phyloP scores from a whole-genome alignment of 2,113 vertebrate species.

The Paralichthys olivaceus region DNA sequence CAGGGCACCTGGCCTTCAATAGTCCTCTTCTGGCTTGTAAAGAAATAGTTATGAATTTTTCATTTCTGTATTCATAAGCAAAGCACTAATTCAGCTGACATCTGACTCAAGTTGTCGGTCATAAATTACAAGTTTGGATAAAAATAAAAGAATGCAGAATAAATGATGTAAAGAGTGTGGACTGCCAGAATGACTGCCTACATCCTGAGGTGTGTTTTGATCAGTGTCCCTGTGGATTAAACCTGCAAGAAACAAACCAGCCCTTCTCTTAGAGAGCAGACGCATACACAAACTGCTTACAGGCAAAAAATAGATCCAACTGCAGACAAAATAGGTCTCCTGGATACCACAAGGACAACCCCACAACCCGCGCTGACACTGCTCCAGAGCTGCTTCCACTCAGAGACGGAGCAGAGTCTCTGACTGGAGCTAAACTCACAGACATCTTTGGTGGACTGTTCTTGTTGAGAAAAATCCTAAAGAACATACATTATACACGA shows the following conservation, averaged over 20 bases:
- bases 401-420: constrained; percentile 27
- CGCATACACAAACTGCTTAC: constrained; percentile 11
- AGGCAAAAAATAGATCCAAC: constrained; percentile 65
- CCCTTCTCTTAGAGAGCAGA: constrained; percentile 48
- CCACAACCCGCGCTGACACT: constrained; percentile 56
- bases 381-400: constrained; percentile 37
- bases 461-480: neutral
- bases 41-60: constrained; percentile 24
- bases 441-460: constrained; percentile 11
- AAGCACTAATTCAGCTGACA: constrained; percentile 38
- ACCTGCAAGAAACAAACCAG: constrained; percentile 56
- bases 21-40: constrained; percentile 43
- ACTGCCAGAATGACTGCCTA: constrained; percentile 1
- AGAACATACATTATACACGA: neutral
- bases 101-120: constrained; percentile 15
- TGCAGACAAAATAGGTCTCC: constrained; percentile 60
- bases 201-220: constrained; percentile 37
- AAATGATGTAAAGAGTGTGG: constrained; percentile 41
- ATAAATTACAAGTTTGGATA: constrained; percentile 42
- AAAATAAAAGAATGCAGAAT: constrained; percentile 21
- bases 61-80: constrained; percentile 21
- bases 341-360: constrained; percentile 64
- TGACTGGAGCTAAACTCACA: constrained; percentile 32
- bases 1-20: constrained; percentile 47
- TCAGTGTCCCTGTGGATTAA: constrained; percentile 17